Evolutionary conservation across 2,113 vertebrate genomes (phyloP).

Genomic region (Takifugu bimaculatus): DNA sequence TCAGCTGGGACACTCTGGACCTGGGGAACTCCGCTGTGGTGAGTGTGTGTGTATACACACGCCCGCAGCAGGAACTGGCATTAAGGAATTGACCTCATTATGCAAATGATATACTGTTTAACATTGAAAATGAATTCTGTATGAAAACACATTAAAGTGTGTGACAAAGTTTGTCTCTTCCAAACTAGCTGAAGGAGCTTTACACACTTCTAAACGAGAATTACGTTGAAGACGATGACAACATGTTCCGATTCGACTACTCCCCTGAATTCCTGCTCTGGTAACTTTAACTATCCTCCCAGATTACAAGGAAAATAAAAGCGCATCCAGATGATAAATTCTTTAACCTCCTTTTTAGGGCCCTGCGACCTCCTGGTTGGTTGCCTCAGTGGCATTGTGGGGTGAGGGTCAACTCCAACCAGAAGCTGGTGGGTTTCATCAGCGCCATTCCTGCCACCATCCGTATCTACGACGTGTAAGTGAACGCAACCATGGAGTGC

Average conservation of each 20-base stretch:
- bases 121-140: neutral
- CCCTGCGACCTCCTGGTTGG: slow-evolving; percentile 95
- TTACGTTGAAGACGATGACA: slow-evolving; percentile 98
- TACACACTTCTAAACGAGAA: slow-evolving; percentile 98
- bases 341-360: slow-evolving; percentile 72
- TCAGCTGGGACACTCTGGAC: slow-evolving; percentile 95
- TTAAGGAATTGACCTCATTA: neutral
- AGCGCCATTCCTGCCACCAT: slow-evolving; percentile 95
- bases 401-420: slow-evolving; percentile 93
- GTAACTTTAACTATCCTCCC: slow-evolving; percentile 69
- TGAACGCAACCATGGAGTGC: neutral
- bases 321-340: neutral
- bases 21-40: slow-evolving; percentile 90
- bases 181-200: slow-evolving; percentile 89
- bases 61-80: neutral
- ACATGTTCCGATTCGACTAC: slow-evolving; percentile 99
- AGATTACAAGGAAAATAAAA: no score
- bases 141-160: neutral
- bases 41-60: slow-evolving; percentile 44
- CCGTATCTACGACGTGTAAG: slow-evolving; percentile 92
- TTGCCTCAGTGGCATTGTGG: slow-evolving; percentile 98
- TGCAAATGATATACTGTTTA: neutral
- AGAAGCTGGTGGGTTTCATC: slow-evolving; percentile 97
- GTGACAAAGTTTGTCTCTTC: neutral
- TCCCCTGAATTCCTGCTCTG: slow-evolving; percentile 96